phyloP scores from a whole-genome alignment of 2,888 invertebrate genomes.

The Eucera pruinosa region DNA sequence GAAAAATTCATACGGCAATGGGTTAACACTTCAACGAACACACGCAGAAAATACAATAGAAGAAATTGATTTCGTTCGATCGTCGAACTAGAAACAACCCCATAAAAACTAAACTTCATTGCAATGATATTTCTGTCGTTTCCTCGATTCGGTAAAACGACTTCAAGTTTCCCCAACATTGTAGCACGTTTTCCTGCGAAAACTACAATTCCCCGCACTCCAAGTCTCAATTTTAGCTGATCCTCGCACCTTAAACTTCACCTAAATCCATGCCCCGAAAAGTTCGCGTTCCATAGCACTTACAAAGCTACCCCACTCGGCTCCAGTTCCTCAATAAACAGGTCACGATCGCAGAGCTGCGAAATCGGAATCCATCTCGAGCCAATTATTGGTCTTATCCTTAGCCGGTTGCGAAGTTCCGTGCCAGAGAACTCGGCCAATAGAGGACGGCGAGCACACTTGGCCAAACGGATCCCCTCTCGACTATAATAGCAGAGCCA shows the following conservation, averaged over 20 bases:
- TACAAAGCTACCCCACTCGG: no score
- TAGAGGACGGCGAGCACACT: constrained; percentile 32
- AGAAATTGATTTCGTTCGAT: no score
- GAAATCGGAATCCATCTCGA: constrained; percentile 43
- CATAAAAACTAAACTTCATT: no score
- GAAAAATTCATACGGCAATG: no score
- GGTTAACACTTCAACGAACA: no score
- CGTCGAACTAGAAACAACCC: no score
- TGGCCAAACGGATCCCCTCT: constrained; percentile 51
- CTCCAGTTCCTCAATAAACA: constrained; percentile 34
- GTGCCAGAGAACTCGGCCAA: constrained; percentile 31
- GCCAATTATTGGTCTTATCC: constrained; percentile 49
- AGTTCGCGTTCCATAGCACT: neutral
- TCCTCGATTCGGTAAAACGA: no score
- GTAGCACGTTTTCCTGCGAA: neutral
- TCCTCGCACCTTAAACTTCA: neutral
- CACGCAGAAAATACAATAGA: no score
- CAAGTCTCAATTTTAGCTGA: constrained; percentile 8
- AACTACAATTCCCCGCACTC: neutral
- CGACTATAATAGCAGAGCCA: constrained; percentile 53
- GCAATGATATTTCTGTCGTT: no score
- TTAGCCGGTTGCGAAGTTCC: constrained; percentile 24
- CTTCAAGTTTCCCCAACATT: no score
- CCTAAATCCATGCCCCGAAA: neutral
- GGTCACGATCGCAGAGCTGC: constrained; percentile 45